phyloP scores from a whole-genome alignment of 2,797 vertebrate species.

The Pyrocephalus nanus region DNA sequence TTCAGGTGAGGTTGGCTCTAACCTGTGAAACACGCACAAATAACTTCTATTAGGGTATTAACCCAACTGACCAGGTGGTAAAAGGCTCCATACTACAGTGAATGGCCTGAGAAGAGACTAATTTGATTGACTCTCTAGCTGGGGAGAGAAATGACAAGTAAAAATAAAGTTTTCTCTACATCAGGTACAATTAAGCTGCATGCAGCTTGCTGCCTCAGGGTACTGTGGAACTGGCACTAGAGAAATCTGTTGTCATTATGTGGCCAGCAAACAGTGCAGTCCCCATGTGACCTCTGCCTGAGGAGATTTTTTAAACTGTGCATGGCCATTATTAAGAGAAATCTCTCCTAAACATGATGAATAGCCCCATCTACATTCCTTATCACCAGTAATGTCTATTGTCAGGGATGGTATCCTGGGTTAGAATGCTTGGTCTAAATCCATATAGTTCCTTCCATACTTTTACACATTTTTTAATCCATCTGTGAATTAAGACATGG shows the following conservation, averaged over 20 bases:
- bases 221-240: background rate
- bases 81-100: background rate
- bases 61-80: background rate
- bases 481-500: background rate
- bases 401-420: background rate
- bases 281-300: background rate
- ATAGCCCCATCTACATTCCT: background rate
- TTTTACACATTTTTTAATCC: background rate
- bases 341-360: background rate
- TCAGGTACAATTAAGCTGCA: background rate
- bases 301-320: background rate
- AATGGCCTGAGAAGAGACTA: background rate
- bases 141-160: background rate
- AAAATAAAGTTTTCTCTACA: background rate
- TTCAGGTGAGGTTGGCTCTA: background rate
- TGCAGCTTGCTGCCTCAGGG: background rate
- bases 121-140: background rate
- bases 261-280: rapidly evolving
- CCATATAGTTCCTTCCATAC: background rate
- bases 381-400: background rate
- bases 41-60: background rate
- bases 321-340: background rate
- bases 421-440: background rate
- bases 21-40: background rate
- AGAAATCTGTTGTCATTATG: background rate